Base-by-base conservation (phyloP, 2,113 vertebrate genomes). In the Tenrec ecaudatus region DNA sequence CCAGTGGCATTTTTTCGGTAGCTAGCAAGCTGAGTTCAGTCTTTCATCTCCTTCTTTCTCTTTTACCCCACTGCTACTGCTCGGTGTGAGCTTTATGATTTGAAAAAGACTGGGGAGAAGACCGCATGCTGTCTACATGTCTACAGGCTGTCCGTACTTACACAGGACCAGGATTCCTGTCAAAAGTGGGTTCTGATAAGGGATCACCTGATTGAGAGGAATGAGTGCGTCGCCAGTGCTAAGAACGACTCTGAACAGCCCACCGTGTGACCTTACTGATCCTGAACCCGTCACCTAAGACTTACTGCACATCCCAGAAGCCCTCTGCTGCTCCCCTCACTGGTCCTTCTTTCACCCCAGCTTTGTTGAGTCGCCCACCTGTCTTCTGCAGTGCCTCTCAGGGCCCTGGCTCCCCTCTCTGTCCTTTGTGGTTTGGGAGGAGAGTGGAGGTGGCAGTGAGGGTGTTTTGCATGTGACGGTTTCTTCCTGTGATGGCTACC, bases 1-100 rank as follows among this genome's bases (percentile, higher is more conserved):
- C 81, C 89, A 95, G 27, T 86, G 47, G 83, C 27, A 53, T 68
- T 77, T 82, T 92, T 89, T 88, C 43, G 77, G 25, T 47, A 43
- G 23, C 43, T 62, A 2, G 75, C 11, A 86, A 9, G 23, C 81
- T 68, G 10, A 94, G 31, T 82, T 57, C 64, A 88, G 33, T 36
- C 78, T 33, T 84, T 47, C 7, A 36, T 25, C 75, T 86, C 64
- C 20, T 29, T 40, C 73, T 33, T 53, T 94, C n/a, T 93, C 38
- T 90, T 88, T 86, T 76, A 88, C 75, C 78, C 47, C 88, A 78
- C 33, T 81, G 7, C 58, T 88, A 66, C 9, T 86, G 6, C 27
- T 76, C 25, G 2, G 53, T 62, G n/a, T 69, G 43, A 89, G 73
- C 89, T 91, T 91, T 79, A 40, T 36, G 62, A 75, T 86, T 79